Percentiles rank a stretch among this genome's conserved stretches.
phyloP scores from a whole-genome alignment of 1,140 invertebrate genomes.

The Calosoma granatense region DNA sequence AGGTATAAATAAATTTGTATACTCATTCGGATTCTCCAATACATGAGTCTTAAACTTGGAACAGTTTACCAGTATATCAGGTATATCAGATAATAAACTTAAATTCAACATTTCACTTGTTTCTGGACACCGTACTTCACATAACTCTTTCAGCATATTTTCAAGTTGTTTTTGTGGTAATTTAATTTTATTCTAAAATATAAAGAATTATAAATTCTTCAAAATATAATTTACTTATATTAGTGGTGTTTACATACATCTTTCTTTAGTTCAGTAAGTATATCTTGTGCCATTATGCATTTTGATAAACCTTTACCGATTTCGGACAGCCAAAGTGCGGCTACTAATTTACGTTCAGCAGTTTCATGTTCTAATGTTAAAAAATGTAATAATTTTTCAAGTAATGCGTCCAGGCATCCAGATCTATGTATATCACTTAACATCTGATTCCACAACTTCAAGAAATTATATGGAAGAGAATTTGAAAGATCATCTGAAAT shows the following conservation, averaged over 20 bases:
- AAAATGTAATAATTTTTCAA: constrained; percentile 18
- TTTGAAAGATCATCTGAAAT: constrained; percentile 12
- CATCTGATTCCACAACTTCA: constrained; percentile 18
- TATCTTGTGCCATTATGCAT: background rate
- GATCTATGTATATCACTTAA: constrained; percentile 19
- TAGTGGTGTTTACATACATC: constrained; percentile 9
- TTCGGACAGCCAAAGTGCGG: constrained; percentile 21
- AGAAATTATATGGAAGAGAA: constrained; percentile 14
- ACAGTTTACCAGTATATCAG: background rate
- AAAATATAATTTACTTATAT: too few species aligned
- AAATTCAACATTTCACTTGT: background rate
- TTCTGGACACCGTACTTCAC: background rate
- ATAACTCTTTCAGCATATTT: constrained; percentile 11
- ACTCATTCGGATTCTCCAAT: constrained; percentile 11
- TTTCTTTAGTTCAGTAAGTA: background rate
- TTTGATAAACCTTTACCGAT: constrained; percentile 14
- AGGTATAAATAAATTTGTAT: constrained; percentile 12
- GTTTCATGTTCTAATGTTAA: background rate
- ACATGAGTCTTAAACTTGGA: constrained; percentile 13
- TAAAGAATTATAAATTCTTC: too few species aligned
- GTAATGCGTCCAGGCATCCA: constrained; percentile 13
- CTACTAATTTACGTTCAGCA: constrained; percentile 14
- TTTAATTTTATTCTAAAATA: too few species aligned
- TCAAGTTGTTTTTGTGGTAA: too few species aligned
- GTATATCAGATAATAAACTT: background rate